phyloP scores from a whole-genome alignment of 2,888 invertebrate genomes.

The Horisme vitalbata region DNA sequence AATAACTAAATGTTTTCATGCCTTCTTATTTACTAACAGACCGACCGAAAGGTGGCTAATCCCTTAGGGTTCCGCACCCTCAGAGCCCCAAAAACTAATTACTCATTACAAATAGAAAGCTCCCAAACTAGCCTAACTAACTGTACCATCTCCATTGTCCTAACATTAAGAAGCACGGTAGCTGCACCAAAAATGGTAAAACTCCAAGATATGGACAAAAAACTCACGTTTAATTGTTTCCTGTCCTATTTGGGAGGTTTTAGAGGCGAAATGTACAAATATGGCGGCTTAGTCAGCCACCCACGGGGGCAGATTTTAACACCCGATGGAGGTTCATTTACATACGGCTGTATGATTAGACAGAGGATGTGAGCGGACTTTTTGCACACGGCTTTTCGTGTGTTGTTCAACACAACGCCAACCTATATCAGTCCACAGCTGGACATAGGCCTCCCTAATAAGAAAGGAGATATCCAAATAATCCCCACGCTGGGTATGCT shows the following conservation, averaged over 20 bases:
- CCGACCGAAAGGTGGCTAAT: too few species aligned
- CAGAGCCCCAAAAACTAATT: conserved; percentile 19
- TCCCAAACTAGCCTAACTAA: conserved; percentile 36
- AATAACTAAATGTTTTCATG: too few species aligned
- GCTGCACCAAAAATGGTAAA: conserved; percentile 41
- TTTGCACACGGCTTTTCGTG: conserved; percentile 8
- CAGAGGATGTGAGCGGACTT: not conserved
- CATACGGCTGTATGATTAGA: conserved; percentile 12
- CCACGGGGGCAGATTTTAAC: conserved; percentile 44
- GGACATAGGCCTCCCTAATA: too few species aligned
- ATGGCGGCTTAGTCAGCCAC: conserved; percentile 40
- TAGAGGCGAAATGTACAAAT: conserved; percentile 47
- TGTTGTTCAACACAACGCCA: too few species aligned
- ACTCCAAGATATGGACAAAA: conserved; percentile 53
- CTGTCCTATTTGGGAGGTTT: conserved; percentile 41
- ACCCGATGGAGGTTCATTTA: conserved; percentile 38
- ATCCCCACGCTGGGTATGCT: too few species aligned
- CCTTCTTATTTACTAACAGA: too few species aligned
- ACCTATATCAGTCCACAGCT: too few species aligned
- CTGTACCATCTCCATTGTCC: conserved; percentile 26
- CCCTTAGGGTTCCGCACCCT: too few species aligned
- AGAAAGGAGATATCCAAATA: too few species aligned
- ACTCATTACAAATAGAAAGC: conserved; percentile 36
- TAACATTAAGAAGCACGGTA: conserved; percentile 24
- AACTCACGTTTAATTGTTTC: conserved; percentile 52